phyloP scores from a whole-genome alignment of 2,888 invertebrate genomes.

The Keiferia lycopersicella region DNA sequence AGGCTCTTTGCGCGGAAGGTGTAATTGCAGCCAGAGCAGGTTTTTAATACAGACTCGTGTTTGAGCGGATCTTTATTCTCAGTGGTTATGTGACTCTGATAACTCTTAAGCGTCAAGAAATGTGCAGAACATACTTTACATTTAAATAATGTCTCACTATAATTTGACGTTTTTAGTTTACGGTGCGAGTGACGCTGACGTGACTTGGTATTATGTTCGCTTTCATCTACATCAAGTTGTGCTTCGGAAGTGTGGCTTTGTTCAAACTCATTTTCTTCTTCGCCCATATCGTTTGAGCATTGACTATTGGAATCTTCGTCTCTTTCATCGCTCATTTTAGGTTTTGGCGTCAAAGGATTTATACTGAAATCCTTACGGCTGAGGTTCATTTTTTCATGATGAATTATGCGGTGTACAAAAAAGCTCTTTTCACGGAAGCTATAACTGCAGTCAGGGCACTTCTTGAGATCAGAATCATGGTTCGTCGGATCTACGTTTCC shows the following conservation, averaged over 20 bases:
- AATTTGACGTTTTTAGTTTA: neutral
- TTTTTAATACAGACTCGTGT: neutral
- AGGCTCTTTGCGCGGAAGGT: constrained; percentile 21
- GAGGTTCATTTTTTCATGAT: constrained; percentile 3
- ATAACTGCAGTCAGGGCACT: neutral
- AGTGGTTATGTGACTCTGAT: neutral
- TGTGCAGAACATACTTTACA: constrained; percentile 20
- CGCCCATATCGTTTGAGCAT: too few species aligned
- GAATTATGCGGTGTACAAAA: neutral
- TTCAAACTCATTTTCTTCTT: too few species aligned
- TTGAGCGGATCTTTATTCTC: neutral
- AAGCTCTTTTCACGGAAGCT: neutral
- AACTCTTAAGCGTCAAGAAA: neutral
- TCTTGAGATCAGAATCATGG: neutral
- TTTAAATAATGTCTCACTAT: constrained; percentile 29
- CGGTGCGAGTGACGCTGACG: too few species aligned
- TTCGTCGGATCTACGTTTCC: neutral
- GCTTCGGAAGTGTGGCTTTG: too few species aligned
- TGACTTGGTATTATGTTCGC: too few species aligned
- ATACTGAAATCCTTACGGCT: too few species aligned
- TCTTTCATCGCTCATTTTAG: too few species aligned
- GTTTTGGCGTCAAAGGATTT: too few species aligned
- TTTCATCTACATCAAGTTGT: too few species aligned
- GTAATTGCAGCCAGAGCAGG: neutral
- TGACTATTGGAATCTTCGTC: too few species aligned